These are phyloP conservation scores for Pterois miles DNA, from an alignment of 2,797 vertebrate genomes.

Conservation along the genomic window DNA sequence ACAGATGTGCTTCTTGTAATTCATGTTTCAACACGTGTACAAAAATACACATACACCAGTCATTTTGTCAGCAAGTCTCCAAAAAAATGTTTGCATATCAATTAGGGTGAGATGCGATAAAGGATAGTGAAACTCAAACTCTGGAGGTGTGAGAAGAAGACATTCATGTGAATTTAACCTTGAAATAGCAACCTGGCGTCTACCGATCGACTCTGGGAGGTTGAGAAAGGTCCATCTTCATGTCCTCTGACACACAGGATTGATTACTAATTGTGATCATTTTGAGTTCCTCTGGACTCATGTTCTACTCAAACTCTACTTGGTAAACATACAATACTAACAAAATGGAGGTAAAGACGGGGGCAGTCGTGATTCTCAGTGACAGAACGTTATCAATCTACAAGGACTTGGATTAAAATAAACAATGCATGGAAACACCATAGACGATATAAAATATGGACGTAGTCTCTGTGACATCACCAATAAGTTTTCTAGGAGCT, in stretches of 20 bases:
- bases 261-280: neutral
- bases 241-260: neutral
- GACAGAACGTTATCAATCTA: neutral
- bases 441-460: neutral
- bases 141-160: neutral
- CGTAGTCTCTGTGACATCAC: too few relatives aligned
- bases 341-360: too few relatives aligned
- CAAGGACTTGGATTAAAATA: neutral
- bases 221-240: neutral
- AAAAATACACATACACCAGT: neutral
- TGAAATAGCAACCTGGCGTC: neutral
- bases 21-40: neutral
- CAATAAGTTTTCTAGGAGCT: too few relatives aligned
- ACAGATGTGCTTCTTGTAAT: neutral
- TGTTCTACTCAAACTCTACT: too few relatives aligned
- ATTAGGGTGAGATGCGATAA: neutral
- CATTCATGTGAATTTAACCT: constrained; percentile 7
- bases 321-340: too few relatives aligned
- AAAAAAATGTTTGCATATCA: neutral
- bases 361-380: too few relatives aligned
- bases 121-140: neutral
- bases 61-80: neutral
- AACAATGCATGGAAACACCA: neutral
- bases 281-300: neutral
- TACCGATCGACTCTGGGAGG: neutral